phyloP scores from a whole-genome alignment of 2,113 vertebrate species.

The Osmerus mordax region DNA sequence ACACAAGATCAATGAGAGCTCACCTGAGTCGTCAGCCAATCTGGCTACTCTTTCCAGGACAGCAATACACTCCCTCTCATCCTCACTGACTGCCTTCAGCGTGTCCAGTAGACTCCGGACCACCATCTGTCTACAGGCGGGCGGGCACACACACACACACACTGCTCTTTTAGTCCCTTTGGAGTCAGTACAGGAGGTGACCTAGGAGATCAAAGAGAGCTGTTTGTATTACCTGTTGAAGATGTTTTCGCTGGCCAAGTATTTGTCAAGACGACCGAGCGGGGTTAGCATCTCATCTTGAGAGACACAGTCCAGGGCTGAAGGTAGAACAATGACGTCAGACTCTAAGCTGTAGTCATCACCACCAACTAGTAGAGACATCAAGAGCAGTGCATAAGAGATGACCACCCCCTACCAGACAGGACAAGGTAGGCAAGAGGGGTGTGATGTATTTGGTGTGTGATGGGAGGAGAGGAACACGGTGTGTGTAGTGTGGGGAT shows the following conservation, averaged over 20 bases:
- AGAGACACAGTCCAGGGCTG: constrained; percentile 91
- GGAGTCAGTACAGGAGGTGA: too few relatives aligned
- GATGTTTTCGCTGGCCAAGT: constrained; percentile 87
- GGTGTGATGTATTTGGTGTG: neutral
- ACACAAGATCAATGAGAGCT: constrained; percentile 12
- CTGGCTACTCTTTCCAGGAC: constrained; percentile 85
- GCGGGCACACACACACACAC: neutral
- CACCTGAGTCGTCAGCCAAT: constrained; percentile 87
- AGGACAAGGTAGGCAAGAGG: neutral
- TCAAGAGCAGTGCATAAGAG: constrained; percentile 51
- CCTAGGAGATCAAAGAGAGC: too few relatives aligned
- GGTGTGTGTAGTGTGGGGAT: neutral
- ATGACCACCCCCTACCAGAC: constrained; percentile 8
- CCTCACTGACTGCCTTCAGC: constrained; percentile 86
- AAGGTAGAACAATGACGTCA: constrained; percentile 90
- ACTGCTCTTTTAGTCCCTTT: neutral
- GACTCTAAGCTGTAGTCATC: constrained; percentile 92
- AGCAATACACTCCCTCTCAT: constrained; percentile 84
- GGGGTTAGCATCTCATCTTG: constrained; percentile 95
- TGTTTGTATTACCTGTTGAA: constrained; percentile 80
- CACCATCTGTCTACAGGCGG: constrained; percentile 83
- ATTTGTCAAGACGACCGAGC: constrained; percentile 88
- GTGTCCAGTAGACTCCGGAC: constrained; percentile 88
- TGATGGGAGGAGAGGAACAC: neutral
- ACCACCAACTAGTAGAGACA: constrained; percentile 90